A percentile compares a stretch with the other conserved stretches of the same genome.
Conservation (phyloP, 2,797 vertebrate species). For the Orestias chungarensis region DNA sequence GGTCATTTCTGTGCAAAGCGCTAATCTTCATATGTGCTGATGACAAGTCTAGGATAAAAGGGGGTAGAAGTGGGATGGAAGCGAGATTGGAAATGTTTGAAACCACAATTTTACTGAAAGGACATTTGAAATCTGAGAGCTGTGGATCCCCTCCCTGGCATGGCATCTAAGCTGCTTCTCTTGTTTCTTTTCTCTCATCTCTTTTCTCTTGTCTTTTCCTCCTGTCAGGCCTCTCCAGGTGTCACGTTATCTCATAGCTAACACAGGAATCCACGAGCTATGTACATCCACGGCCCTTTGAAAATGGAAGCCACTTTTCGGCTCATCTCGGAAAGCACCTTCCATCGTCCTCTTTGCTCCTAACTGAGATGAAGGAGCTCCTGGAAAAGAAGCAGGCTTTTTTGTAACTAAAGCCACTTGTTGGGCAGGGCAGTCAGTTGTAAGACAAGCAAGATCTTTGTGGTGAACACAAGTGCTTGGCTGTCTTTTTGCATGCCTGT, state of each 20-base stretch:
- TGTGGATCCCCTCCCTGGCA: constrained; percentile 54
- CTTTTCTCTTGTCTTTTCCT: constrained; percentile 63
- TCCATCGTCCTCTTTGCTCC: constrained; percentile 70
- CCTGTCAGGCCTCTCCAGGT: constrained; percentile 71
- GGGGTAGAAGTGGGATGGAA: constrained; percentile 13
- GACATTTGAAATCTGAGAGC: constrained; percentile 69
- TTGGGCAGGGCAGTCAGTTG: constrained; percentile 73
- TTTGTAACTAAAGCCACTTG: constrained; percentile 77
- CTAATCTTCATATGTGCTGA: constrained; percentile 58
- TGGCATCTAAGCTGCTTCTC: constrained; percentile 68
- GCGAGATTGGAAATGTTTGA: constrained; percentile 53
- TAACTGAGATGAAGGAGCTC: constrained; percentile 70
- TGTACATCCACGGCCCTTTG: constrained; percentile 70
- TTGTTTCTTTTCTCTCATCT: constrained; percentile 40
- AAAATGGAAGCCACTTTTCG: constrained; percentile 66
- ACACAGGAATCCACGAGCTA: constrained; percentile 68
- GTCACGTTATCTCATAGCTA: constrained; percentile 72
- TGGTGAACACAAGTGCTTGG: constrained; percentile 80
- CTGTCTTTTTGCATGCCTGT: constrained; percentile 79
- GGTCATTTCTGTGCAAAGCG: constrained; percentile 22
- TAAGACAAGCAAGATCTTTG: constrained; percentile 84
- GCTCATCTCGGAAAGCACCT: constrained; percentile 74
- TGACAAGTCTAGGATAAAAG: constrained; percentile 47
- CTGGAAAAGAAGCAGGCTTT: constrained; percentile 66
- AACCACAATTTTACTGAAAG: constrained; percentile 61